Conservation (phyloP, 2,797 vertebrate genomes). For the Brachymystax lenok region DNA sequence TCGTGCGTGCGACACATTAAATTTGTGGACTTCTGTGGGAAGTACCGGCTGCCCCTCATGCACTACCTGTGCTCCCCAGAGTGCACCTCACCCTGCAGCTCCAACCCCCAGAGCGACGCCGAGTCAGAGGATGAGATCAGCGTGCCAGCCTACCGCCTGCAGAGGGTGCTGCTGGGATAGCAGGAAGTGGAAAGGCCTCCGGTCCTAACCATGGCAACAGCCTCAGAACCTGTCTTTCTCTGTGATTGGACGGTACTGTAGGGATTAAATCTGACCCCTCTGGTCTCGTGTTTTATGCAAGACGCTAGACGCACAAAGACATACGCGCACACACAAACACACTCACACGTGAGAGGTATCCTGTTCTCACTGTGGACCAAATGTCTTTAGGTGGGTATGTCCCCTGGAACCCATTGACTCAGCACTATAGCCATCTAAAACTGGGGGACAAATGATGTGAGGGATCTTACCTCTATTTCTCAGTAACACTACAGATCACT, state of each 20-base stretch:
- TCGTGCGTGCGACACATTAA: slow-evolving; percentile 98
- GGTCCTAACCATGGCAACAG: background rate
- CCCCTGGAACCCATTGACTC: background rate
- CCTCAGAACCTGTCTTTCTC: background rate
- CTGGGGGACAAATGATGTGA: background rate
- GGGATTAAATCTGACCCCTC: background rate
- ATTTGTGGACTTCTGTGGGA: slow-evolving; percentile 99
- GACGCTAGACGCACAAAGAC: background rate
- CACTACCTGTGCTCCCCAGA: slow-evolving; percentile 98
- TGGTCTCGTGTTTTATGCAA: background rate
- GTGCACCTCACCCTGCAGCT: slow-evolving; percentile 94
- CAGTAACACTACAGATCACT: background rate
- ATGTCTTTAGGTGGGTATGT: background rate
- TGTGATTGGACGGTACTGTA: background rate
- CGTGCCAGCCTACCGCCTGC: slow-evolving; percentile 88
- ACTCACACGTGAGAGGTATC: background rate
- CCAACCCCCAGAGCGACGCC: slow-evolving; percentile 93
- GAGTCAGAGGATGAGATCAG: slow-evolving; percentile 94
- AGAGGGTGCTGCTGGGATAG: slow-evolving; percentile 97
- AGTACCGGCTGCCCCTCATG: slow-evolving; percentile 97
- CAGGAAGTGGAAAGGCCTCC: background rate
- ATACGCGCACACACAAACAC: background rate
- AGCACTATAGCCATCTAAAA: background rate
- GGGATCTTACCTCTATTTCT: background rate
- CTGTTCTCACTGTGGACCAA: background rate